Conservation (phyloP, 2,797 vertebrate species). For the Amphiprion clarkii region DNA sequence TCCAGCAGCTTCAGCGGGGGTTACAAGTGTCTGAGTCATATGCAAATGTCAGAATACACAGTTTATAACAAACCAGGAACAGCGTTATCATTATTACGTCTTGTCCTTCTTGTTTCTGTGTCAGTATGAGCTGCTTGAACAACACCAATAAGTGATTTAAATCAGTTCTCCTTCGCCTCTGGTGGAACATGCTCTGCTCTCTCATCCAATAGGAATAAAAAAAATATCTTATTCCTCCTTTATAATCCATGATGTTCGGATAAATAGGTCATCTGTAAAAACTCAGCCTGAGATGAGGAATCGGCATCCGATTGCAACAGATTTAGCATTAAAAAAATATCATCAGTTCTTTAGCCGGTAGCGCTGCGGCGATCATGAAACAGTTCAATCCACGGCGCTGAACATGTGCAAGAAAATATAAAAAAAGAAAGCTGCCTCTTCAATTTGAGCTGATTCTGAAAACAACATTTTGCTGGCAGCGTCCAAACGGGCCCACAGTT, state of each 20-base stretch:
- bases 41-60: too few relatives aligned
- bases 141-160: conserved; percentile 3
- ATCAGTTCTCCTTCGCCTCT: not conserved
- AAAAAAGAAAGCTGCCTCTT: not conserved
- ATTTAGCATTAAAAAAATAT: not conserved
- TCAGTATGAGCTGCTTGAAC: too few relatives aligned
- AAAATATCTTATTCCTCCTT: not conserved
- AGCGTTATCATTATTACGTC: too few relatives aligned
- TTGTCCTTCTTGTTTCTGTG: too few relatives aligned
- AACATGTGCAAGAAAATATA: not conserved
- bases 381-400: not conserved
- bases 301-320: conserved; percentile 2
- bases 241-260: not conserved
- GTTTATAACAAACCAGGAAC: too few relatives aligned
- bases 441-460: conserved; percentile 12
- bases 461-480: conserved; percentile 18
- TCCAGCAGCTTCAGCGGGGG: too few relatives aligned
- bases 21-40: too few relatives aligned
- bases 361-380: not conserved
- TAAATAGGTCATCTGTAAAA: not conserved
- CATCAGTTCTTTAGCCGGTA: not conserved
- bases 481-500: conserved; percentile 22
- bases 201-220: not conserved
- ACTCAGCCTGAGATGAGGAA: conserved; percentile 7
- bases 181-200: not conserved